A percentile compares a stretch with the other conserved stretches of the same genome.
These are phyloP conservation scores for Epizoanthus fatuus DNA, from an alignment of 92 coral and sea anemone species.

Conservation along the genomic window DNA sequence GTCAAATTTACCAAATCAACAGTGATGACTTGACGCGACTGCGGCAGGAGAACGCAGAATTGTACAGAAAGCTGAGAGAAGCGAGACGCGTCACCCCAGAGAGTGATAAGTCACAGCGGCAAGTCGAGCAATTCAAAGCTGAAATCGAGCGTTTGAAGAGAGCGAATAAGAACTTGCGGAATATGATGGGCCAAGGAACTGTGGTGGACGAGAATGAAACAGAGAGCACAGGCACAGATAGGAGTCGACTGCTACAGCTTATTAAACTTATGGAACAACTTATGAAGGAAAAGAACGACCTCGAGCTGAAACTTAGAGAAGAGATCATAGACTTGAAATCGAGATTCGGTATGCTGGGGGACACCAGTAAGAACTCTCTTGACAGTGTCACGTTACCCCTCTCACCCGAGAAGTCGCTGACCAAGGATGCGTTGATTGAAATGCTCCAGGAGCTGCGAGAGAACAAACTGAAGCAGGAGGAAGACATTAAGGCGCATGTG, in stretches of 20 bases:
- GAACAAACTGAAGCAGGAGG: slow-evolving; percentile 79
- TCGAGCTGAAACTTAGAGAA: slow-evolving; percentile 83
- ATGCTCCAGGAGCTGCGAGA: slow-evolving; percentile 80
- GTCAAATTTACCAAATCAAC: slow-evolving; percentile 36
- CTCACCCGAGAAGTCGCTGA: slow-evolving; percentile 71
- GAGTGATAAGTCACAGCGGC: slow-evolving; percentile 37
- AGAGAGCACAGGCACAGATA: slow-evolving; percentile 53
- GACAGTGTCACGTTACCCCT: slow-evolving; percentile 52
- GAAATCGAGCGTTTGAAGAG: slow-evolving; percentile 78
- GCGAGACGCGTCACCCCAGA: slow-evolving; percentile 42
- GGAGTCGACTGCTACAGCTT: slow-evolving; percentile 73
- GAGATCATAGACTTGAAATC: slow-evolving; percentile 86
- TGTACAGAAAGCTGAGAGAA: slow-evolving; percentile 81
- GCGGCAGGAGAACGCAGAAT: slow-evolving; percentile 77
- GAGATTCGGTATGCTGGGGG: slow-evolving; percentile 73
- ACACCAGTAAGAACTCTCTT: slow-evolving; percentile 58
- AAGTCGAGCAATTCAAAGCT: slow-evolving; percentile 59
- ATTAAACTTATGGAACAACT: slow-evolving; percentile 90
- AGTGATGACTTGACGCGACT: slow-evolving; percentile 57
- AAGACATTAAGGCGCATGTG: slow-evolving; percentile 83
- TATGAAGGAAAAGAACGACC: slow-evolving; percentile 82
- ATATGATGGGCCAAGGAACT: slow-evolving; percentile 43
- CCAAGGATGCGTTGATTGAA: slow-evolving; percentile 69
- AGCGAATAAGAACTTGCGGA: slow-evolving; percentile 76
- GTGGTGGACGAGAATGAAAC: slow-evolving; percentile 48